Evolutionary conservation across 2,113 vertebrate species (phyloP), one percentile per base, ranked within the genome.

Genomic region (Tichodroma muraria): DNA sequence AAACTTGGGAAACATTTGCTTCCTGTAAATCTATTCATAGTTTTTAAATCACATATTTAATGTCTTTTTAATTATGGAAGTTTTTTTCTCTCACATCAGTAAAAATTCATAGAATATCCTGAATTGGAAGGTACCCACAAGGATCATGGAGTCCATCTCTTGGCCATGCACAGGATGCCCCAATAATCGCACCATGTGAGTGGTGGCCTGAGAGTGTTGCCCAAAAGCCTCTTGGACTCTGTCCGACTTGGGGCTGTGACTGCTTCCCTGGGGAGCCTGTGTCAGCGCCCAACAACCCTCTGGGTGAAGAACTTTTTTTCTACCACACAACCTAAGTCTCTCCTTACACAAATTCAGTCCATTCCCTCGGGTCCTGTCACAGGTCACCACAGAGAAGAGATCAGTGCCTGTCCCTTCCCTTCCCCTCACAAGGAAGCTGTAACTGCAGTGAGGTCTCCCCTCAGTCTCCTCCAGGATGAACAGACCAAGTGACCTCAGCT

Each of bases 321-420:
- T 37, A 0, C 27, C 1, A 33, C 2, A 22, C 37, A 22, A 1
- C 21, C 21, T 45, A 45, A 72, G 14, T 22, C 11, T 25, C 9
- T 8, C 21, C 27, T 71, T 1, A 13, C 38, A 31, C 25, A 61
- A 0, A 3, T 63, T 31, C 27, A 27, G 21, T 4, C 21, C 57
- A 27, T 45, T 63, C 38, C 13, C 17, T 17, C 0, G 0, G 23
- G 11, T 53, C 10, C 14, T 33, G 21, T 27, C 27, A 13, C 47
- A n/a, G 31, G 20, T 37, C 37, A 37, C 21, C 21, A 17, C 2
- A 53, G 47, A 71, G 24, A 13, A 60, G 47, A 63, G 17, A 16
- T 44, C 37, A 35, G 16, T 17, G 37, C 1, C 33, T 83, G 56
- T 1, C 47, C 27, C 17, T 63, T 1, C 33, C 13, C 47, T 45